phyloP scores from a whole-genome alignment of 2,113 vertebrate species.

The Pelecanoides urinatrix region DNA sequence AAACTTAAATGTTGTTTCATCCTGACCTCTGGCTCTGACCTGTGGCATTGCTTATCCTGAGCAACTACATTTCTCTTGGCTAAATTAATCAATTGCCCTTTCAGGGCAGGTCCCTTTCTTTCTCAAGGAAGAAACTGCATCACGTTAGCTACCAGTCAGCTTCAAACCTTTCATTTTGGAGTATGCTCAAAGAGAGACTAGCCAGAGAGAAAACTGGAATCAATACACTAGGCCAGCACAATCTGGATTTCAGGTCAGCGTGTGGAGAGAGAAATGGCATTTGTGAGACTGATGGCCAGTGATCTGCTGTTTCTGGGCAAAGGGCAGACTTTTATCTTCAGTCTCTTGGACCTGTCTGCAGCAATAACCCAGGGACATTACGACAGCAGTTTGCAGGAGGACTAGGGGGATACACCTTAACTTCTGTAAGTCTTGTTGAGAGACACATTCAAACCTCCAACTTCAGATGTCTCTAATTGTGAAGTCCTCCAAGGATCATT shows the following conservation, averaged over 20 bases:
- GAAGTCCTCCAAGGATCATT: background rate
- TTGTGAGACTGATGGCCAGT: constrained; percentile 1
- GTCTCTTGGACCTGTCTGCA: background rate
- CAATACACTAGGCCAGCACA: constrained; percentile 12
- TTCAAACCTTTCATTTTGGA: constrained; percentile 27
- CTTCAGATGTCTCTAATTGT: background rate
- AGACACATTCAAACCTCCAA: background rate
- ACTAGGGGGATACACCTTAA: background rate
- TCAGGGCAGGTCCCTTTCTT: background rate
- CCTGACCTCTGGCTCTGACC: constrained; percentile 9
- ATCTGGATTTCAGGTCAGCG: constrained; percentile 36
- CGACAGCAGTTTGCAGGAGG: background rate
- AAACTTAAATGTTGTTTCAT: background rate
- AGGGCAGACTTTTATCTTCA: background rate
- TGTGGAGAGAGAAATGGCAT: background rate
- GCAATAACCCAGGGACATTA: background rate
- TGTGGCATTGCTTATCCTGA: background rate
- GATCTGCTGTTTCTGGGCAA: background rate
- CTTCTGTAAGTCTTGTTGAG: background rate
- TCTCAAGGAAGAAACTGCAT: constrained; percentile 13
- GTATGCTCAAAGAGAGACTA: background rate
- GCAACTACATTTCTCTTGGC: background rate
- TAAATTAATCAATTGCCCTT: constrained; percentile 45
- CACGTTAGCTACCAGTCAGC: background rate
- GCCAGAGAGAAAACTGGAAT: constrained; percentile 17